phyloP scores from a whole-genome alignment of 2,888 invertebrate species.

The Hoplodrina ambigua region DNA sequence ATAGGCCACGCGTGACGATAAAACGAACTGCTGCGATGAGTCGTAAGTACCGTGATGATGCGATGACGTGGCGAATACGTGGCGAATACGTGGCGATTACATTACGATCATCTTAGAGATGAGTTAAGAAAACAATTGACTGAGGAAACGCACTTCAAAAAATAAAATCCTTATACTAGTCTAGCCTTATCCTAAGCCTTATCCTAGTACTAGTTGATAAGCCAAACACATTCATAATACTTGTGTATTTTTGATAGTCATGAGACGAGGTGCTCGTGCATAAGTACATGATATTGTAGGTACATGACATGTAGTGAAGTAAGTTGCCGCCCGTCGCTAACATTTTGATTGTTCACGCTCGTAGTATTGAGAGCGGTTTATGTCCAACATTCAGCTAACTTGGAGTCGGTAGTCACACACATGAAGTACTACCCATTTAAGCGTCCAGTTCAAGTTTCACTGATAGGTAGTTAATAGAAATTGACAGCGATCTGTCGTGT shows the following conservation, averaged over 20 bases:
- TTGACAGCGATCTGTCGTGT: neutral
- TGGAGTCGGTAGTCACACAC: neutral
- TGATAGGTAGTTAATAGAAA: neutral
- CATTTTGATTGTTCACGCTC: neutral
- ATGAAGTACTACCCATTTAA: neutral
- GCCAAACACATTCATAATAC: no score
- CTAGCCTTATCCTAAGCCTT: no score
- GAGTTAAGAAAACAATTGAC: neutral
- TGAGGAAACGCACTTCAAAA: neutral
- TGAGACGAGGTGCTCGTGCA: no score
- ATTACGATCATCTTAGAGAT: conserved; percentile 19
- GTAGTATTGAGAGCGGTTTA: neutral
- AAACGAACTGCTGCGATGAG: conserved; percentile 59
- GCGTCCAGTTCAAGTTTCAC: conserved; percentile 2
- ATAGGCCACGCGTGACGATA: conserved; percentile 66
- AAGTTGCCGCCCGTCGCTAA: neutral
- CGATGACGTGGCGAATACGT: neutral
- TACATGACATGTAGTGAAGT: no score
- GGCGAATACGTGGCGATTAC: neutral
- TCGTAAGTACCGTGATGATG: conserved; percentile 15
- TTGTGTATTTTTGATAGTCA: no score
- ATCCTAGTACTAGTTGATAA: no score
- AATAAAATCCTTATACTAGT: no score
- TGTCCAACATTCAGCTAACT: neutral
- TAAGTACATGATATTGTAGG: no score